Percentiles rank a stretch among this genome's conserved stretches.
Evolutionary conservation across 2,113 vertebrate species (phyloP).

Genomic region (Talpa occidentalis): DNA sequence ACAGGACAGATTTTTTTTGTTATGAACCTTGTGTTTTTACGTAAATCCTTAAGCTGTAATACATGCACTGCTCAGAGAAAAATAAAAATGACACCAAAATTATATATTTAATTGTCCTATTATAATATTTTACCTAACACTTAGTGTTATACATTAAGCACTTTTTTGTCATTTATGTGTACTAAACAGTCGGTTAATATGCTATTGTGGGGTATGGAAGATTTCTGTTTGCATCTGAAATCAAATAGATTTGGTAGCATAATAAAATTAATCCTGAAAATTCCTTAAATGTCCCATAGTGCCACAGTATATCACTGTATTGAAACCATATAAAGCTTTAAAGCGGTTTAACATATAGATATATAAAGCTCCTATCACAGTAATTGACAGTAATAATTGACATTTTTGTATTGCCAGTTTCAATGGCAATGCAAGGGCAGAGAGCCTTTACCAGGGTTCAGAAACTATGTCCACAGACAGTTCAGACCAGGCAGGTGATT

Average conservation of each 20-base stretch:
- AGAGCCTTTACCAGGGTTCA: not conserved
- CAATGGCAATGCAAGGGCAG: not conserved
- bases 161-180: not conserved
- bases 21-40: not conserved
- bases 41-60: not conserved
- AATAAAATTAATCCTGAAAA: conserved; percentile 29
- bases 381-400: not conserved
- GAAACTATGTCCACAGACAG: not conserved
- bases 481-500: not conserved
- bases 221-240: conserved; percentile 12
- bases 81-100: not conserved
- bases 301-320: not conserved
- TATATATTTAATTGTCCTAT: not conserved
- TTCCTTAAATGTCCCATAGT: not conserved
- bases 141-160: not conserved
- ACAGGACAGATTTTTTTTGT: not conserved
- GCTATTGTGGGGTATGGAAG: not conserved
- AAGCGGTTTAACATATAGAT: not conserved
- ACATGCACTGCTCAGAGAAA: not conserved
- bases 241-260: not conserved
- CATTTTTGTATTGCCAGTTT: not conserved
- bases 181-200: not conserved
- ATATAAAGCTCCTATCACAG: not conserved
- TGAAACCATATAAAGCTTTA: not conserved
- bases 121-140: not conserved